A percentile compares a stretch with the other conserved stretches of the same genome.
Evolutionary conservation across 2,113 vertebrate species (phyloP).

Genomic region (Antennarius striatus): DNA sequence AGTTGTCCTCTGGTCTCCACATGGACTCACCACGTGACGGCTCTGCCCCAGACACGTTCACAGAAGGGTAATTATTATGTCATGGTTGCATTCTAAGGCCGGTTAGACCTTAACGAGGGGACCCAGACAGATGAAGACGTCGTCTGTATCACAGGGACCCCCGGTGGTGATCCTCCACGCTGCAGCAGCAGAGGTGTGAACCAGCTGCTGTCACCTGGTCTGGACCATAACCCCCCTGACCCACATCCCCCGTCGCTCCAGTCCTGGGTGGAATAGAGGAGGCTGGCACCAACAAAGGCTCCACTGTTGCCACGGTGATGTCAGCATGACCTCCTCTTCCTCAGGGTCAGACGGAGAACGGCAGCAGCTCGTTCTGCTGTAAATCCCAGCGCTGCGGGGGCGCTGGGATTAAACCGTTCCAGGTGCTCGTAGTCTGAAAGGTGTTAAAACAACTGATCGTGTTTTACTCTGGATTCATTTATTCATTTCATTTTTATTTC

Average conservation of each 20-base stretch:
- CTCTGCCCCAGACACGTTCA: slow-evolving; percentile 34
- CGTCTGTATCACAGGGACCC: slow-evolving; percentile 49
- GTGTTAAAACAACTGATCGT: too few species aligned
- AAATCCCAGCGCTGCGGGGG: background rate
- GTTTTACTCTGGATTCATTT: too few species aligned
- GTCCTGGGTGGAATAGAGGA: slow-evolving; percentile 14
- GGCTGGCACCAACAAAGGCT: slow-evolving; percentile 51
- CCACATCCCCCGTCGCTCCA: slow-evolving; percentile 49
- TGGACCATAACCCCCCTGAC: slow-evolving; percentile 49
- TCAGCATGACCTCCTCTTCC: slow-evolving; percentile 41
- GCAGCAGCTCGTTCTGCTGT: slow-evolving; percentile 4
- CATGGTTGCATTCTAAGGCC: too few species aligned
- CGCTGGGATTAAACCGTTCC: too few species aligned
- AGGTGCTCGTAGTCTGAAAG: too few species aligned
- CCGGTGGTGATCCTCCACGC: slow-evolving; percentile 56
- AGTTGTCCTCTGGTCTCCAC: slow-evolving; percentile 49
- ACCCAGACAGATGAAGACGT: background rate
- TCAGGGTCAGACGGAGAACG: slow-evolving; percentile 24
- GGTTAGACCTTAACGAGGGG: background rate
- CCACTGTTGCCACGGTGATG: slow-evolving; percentile 53
- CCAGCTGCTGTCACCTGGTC: slow-evolving; percentile 36
- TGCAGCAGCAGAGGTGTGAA: slow-evolving; percentile 23
- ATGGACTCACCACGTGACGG: slow-evolving; percentile 70
- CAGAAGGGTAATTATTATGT: too few species aligned
- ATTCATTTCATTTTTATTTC: too few species aligned